Evolutionary conservation across 37 sponge, comb jelly and placozoan species (phyloP).

Genomic region (Mnemiopsis leidyi): DNA sequence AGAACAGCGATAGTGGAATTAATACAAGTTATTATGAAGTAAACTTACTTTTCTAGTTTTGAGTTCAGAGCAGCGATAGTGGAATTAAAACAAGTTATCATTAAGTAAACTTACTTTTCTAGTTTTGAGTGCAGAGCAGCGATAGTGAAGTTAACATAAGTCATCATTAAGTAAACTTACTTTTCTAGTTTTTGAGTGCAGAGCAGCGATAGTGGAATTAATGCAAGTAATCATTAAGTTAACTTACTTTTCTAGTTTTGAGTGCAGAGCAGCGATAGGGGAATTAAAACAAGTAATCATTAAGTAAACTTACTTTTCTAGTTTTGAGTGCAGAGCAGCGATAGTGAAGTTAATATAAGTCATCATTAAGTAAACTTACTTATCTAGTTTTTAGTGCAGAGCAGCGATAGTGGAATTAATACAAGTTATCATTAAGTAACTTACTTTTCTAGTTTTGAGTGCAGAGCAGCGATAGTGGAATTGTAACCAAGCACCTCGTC

Average conservation of each 20-base stretch:
- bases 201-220: no score
- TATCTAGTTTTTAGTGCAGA: no score
- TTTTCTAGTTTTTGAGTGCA: no score
- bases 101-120: not conserved
- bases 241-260: slow-evolving; percentile 57
- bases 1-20: no score
- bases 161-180: not conserved
- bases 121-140: slow-evolving; percentile 28
- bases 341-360: not conserved
- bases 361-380: not conserved
- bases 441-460: slow-evolving; percentile 50
- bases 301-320: slow-evolving; percentile 5
- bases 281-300: not conserved
- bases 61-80: no score
- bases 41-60: slow-evolving; percentile 48
- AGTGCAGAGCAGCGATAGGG: no score
- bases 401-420: no score
- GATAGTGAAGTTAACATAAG: not conserved
- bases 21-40: not conserved
- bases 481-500: slow-evolving; percentile 59
- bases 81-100: not conserved
- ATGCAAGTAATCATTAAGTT: not conserved
- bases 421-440: not conserved
- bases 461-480: slow-evolving; percentile 56
- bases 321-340: slow-evolving; percentile 16